Evolutionary conservation across 2,113 vertebrate genomes (phyloP), one percentile per base, ranked within the genome.

Genomic region (Microtus pennsylvanicus): DNA sequence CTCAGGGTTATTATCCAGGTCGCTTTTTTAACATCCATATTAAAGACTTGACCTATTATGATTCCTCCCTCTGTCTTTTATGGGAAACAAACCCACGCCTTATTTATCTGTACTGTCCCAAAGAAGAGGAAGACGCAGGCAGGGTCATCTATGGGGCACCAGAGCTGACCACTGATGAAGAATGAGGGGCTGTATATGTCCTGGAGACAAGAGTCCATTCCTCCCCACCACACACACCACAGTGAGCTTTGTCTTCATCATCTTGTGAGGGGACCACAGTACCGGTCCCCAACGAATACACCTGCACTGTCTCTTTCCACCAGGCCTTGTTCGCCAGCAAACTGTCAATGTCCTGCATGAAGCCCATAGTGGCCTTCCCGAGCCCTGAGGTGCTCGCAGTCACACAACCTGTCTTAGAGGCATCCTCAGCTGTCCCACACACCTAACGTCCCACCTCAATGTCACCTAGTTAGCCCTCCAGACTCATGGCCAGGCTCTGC

Each of bases 121-220:
- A 33, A 74, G 4, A 42, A 75, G 74, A 86, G 80, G 72, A 83
- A 78, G 7, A 69, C 24, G 22, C 67, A 52, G 45, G 67, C 30
- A 82, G 61, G 75, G 24, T n/a, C 38, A 42, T 22, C 72, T 47
- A 21, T 14, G 22, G 28, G 45, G 52, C 10, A 24, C 47, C 47
- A 52, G 89, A 55, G 3, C 0, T 14, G 19, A 35, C 13, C 0
- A 4, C 38, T 4, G 1, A 5, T 1, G 35, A 45, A 77, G 7
- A 58, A 47, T 13, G 0, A 38, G 70, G 61, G 13, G 3, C 63
- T 50, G 75, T 13, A 42, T 7, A 21, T 67, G 9, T 21, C 2
- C 61, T 38, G 4, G 12, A 33, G 61, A 26, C 13, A 2, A 2
- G 88, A 80, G 16, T 5, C 1, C 24, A 16, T 35, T 77, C 42